Conservation (phyloP, 2,888 invertebrate genomes). For the Drosophila infuscata region DNA sequence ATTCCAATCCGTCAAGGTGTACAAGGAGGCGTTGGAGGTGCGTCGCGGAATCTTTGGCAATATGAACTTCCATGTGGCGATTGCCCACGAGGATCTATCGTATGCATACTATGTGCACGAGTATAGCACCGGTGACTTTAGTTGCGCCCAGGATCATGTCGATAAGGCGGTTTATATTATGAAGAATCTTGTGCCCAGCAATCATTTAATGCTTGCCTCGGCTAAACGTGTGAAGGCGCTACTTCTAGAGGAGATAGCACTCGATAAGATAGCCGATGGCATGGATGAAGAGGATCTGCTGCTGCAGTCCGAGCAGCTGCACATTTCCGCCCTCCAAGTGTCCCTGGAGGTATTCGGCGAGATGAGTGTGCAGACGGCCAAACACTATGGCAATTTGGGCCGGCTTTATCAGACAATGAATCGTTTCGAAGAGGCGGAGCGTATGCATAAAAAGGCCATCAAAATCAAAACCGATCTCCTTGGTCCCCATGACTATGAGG, state of each 20-base stretch:
- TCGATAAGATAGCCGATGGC: slow-evolving; percentile 89
- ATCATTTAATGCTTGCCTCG: slow-evolving; percentile 94
- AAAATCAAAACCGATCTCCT: slow-evolving; percentile 94
- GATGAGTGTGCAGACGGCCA: slow-evolving; percentile 97
- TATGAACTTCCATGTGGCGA: slow-evolving; percentile 94
- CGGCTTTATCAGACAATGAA: slow-evolving; percentile 97
- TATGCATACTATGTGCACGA: slow-evolving; percentile 97
- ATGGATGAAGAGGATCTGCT: slow-evolving; percentile 87
- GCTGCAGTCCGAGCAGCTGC: slow-evolving; percentile 92
- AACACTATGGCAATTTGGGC: slow-evolving; percentile 98
- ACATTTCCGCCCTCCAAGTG: slow-evolving; percentile 92
- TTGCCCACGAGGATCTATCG: slow-evolving; percentile 96
- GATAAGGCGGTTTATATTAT: slow-evolving; percentile 93
- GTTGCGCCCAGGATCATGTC: slow-evolving; percentile 92
- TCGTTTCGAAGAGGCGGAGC: slow-evolving; percentile 94
- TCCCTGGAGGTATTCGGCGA: slow-evolving; percentile 95
- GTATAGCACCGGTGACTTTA: slow-evolving; percentile 95
- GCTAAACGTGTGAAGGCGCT: slow-evolving; percentile 96
- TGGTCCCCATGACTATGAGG: slow-evolving; percentile 95
- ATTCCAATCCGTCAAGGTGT: slow-evolving; percentile 93
- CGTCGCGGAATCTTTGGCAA: slow-evolving; percentile 92
- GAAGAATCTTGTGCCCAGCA: slow-evolving; percentile 91
- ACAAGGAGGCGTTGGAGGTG: slow-evolving; percentile 91
- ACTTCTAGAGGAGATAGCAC: slow-evolving; percentile 96
- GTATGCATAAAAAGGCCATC: slow-evolving; percentile 97